Base-by-base conservation (phyloP, 2,797 vertebrate genomes). In the Champsocephalus esox region DNA sequence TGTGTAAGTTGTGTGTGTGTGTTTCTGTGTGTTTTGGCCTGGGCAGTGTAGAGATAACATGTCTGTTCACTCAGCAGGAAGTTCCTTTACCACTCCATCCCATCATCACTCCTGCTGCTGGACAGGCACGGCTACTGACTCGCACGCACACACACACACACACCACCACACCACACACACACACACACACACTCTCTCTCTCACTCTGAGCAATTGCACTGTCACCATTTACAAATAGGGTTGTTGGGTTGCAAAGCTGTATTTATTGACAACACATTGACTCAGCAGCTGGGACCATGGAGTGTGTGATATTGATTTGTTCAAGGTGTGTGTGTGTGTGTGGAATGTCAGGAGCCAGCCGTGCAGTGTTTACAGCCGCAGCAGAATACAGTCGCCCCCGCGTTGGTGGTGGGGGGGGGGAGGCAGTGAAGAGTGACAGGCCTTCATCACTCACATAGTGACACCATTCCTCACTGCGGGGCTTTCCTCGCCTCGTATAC, bases 51-150 rank as follows among this genome's bases (percentile, higher is more conserved):
- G 75, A 1, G 63, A 82, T 81, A 69, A 56, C 77, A 80, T 87
- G 87, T 92, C 88, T 88, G 89, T 83, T 89, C 76, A 56, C 89
- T 77, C 91, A 88, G 92, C 86, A 88, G 90, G 90, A 89, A 87
- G 80, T 91, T 94, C 93, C 88, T 85, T 78, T 89, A 92, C 56
- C 71, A 72, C 77, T 89, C 81, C 70, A 62, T 89, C 79, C 82
- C 89, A 75, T 90, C 84, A 78, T 82, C 80, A 69, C 71, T 82
- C 83, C 84, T 79, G 88, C 89, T 89, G 86, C 79, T 90, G 24
- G 59, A 83, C 77, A 87, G 87, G 90, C 62, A 85, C 75, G 43
- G 75, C 81, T 78, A 61, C 83, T 17, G n/a, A 34, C 50, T 44
- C 51, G 48, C 63, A 19, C 49, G 59, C 75, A 62, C 72, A 73